phyloP scores from a whole-genome alignment of 2,888 invertebrate species.

The Gandaritis pyraliata region DNA sequence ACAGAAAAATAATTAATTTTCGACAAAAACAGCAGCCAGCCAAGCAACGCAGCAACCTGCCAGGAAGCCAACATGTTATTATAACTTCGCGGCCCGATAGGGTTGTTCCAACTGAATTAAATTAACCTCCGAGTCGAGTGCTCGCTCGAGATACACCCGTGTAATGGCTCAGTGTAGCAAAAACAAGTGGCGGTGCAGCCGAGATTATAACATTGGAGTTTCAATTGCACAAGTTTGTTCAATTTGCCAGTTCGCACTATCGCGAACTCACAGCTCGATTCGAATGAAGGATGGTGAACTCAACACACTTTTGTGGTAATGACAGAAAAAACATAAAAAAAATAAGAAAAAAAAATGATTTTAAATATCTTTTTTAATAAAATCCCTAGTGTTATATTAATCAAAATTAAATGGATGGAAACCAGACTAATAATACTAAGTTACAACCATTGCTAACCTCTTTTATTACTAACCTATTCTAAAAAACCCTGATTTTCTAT shows the following conservation, averaged over 20 bases:
- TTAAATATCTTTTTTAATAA: no score
- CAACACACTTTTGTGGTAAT: background rate
- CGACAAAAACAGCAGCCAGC: conserved; percentile 1
- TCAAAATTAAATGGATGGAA: no score
- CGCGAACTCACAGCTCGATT: conserved; percentile 47
- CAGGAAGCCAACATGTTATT: conserved; percentile 8
- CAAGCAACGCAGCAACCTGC: background rate
- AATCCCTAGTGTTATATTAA: no score
- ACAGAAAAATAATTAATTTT: background rate
- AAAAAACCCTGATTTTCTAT: no score
- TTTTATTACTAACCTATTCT: no score
- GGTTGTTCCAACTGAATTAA: conserved; percentile 23
- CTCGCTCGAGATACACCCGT: conserved; percentile 66
- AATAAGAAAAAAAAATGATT: no score
- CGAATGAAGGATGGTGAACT: conserved; percentile 34
- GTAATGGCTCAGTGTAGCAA: conserved; percentile 67
- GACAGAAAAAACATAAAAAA: no score
- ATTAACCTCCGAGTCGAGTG: conserved; percentile 46
- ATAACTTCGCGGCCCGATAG: conserved; percentile 17
- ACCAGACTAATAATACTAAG: no score
- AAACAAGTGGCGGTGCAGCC: conserved; percentile 72
- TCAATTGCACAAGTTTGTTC: conserved; percentile 80
- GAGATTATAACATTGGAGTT: conserved; percentile 80
- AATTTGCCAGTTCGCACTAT: conserved; percentile 77
- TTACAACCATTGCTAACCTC: no score